A percentile compares a stretch with the other conserved stretches of the same genome.
Conservation (phyloP, 2,888 invertebrate species). For the Hipparchia semele region DNA sequence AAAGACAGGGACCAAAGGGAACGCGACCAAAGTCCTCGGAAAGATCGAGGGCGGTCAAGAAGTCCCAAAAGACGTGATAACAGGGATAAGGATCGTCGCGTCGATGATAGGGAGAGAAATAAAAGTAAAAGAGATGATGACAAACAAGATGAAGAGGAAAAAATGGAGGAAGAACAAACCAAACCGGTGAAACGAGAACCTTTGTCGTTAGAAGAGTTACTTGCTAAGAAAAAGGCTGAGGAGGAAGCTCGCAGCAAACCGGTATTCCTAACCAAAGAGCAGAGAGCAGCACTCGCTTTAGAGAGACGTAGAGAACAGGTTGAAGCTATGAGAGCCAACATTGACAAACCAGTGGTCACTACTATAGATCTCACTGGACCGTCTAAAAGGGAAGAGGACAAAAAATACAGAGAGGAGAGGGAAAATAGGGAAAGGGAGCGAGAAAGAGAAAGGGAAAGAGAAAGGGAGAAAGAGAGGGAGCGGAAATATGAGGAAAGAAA, state of each 20-base stretch:
- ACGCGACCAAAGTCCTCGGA: conserved; percentile 57
- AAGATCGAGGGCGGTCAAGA: conserved; percentile 63
- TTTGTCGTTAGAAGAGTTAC: conserved; percentile 96
- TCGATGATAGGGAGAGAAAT: conserved; percentile 73
- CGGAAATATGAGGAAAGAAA: conserved; percentile 80
- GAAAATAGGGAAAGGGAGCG: conserved; percentile 83
- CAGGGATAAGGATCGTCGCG: conserved; percentile 64
- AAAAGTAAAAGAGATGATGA: conserved; percentile 66
- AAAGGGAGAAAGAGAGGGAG: conserved; percentile 80
- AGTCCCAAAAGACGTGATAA: conserved; percentile 72
- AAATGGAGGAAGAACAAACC: conserved; percentile 69
- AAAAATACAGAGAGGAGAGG: conserved; percentile 67
- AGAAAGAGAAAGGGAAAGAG: conserved; percentile 83
- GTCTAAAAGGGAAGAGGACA: conserved; percentile 75
- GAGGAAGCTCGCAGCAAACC: conserved; percentile 98
- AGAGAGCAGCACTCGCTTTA: conserved; percentile 94
- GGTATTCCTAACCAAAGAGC: conserved; percentile 98
- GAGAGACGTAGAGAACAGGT: conserved; percentile 95
- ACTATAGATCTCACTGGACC: conserved; percentile 79
- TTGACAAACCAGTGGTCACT: conserved; percentile 74
- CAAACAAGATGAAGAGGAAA: conserved; percentile 66
- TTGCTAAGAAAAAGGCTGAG: conserved; percentile 98
- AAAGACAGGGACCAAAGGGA: conserved; percentile 58
- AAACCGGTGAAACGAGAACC: conserved; percentile 87
- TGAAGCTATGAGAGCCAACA: conserved; percentile 88